Conservation (phyloP, 2,113 vertebrate genomes). For the Apeltes quadracus region DNA sequence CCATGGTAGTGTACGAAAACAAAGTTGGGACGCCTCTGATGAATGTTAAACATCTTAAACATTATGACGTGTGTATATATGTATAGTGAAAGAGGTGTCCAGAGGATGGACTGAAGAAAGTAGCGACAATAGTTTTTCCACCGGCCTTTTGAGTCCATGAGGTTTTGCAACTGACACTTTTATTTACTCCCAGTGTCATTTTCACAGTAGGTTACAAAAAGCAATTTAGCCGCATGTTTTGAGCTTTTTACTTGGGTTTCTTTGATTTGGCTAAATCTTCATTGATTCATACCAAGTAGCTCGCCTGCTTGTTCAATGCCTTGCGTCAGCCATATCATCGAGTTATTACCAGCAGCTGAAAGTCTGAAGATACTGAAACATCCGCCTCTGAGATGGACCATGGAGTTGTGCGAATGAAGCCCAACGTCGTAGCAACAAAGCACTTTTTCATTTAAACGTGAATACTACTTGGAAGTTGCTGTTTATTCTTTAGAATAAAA, state of each 20-base stretch:
- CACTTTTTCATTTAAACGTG: slow-evolving; percentile 20
- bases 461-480: neutral
- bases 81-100: no score
- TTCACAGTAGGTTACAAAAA: neutral
- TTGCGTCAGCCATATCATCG: neutral
- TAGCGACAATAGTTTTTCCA: no score
- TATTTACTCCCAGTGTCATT: neutral
- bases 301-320: neutral
- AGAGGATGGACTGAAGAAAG: neutral
- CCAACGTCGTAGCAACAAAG: neutral
- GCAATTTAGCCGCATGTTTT: neutral
- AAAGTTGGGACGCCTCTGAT: slow-evolving; percentile 8
- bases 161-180: neutral
- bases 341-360: neutral
- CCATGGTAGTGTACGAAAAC: neutral
- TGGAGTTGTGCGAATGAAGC: neutral
- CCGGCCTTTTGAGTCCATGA: neutral
- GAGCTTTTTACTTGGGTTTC: neutral
- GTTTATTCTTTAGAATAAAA: neutral
- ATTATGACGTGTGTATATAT: no score
- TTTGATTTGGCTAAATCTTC: neutral
- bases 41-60: slow-evolving; percentile 33
- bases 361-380: neutral
- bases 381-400: neutral
- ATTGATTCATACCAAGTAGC: neutral